phyloP scores from a whole-genome alignment of 2,797 vertebrate species.

The Gymnocypris eckloni region DNA sequence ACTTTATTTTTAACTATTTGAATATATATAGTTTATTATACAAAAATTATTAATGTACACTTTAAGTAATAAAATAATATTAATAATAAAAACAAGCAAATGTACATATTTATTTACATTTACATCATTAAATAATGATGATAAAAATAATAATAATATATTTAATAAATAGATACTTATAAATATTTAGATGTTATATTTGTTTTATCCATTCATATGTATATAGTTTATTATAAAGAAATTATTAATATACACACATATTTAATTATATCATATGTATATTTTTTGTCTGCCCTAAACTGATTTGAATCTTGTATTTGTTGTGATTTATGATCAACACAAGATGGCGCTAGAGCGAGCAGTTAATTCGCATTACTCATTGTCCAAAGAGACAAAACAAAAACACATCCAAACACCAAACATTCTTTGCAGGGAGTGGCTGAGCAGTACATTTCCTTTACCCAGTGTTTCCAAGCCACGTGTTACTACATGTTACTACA shows the following conservation, averaged over 20 bases:
- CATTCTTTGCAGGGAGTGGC: constrained; percentile 39
- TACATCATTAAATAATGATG: not conserved
- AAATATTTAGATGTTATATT: not conserved
- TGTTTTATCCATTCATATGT: not conserved
- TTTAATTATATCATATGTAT: not conserved
- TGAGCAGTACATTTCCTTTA: constrained; percentile 6
- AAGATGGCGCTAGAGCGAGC: constrained; percentile 21
- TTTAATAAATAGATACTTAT: no score
- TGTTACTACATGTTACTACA: constrained; percentile 17
- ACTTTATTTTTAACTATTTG: no score
- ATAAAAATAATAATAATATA: no score
- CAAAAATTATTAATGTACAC: not conserved
- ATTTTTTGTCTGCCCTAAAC: not conserved
- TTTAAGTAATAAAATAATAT: no score
- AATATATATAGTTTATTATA: no score
- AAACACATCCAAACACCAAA: constrained; percentile 15
- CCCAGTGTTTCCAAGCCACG: constrained; percentile 3
- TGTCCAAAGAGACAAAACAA: constrained; percentile 9
- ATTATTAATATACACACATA: not conserved
- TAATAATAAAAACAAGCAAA: not conserved
- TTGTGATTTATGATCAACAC: not conserved
- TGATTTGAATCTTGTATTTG: not conserved
- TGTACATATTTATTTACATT: not conserved
- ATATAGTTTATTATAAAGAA: not conserved
- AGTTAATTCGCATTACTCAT: not conserved